Conservation (phyloP, 1,140 invertebrate species). For the Aethina tumida region DNA sequence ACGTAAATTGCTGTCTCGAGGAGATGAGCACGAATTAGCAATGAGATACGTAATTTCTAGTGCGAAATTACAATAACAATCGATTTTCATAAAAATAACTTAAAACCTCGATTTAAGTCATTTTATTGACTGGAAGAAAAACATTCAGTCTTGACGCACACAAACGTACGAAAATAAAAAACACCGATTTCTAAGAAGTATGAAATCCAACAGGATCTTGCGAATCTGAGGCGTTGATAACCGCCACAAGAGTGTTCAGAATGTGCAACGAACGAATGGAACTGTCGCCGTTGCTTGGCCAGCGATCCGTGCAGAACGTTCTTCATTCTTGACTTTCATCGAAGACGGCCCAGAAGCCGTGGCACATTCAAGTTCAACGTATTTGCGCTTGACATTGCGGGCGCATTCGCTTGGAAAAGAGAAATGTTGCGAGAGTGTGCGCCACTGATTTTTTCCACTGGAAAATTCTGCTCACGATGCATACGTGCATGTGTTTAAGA, state of each 20-base stretch:
- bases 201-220: slow-evolving; percentile 9
- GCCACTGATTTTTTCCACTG: too few species aligned
- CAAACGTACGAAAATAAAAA: slow-evolving; percentile 1
- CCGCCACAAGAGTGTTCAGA: slow-evolving; percentile 7
- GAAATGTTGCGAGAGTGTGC: too few species aligned
- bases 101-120: too few species aligned
- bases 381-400: slow-evolving; percentile 22
- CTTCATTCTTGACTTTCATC: slow-evolving; percentile 19
- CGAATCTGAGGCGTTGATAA: slow-evolving; percentile 5
- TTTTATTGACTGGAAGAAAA: neutral
- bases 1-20: too few species aligned
- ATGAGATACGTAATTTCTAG: too few species aligned
- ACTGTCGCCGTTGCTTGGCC: too few species aligned
- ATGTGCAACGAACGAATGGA: slow-evolving; percentile 9
- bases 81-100: too few species aligned
- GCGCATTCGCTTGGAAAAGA: slow-evolving; percentile 15
- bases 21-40: too few species aligned
- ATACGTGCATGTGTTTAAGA: too few species aligned
- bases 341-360: slow-evolving; percentile 10
- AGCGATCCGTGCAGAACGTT: slow-evolving; percentile 15
- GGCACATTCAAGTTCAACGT: slow-evolving; percentile 18
- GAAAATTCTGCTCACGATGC: too few species aligned
- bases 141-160: neutral
- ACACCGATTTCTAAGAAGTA: slow-evolving; percentile 4
- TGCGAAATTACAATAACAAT: too few species aligned